Percentiles rank a stretch among this genome's conserved stretches.
These are phyloP conservation scores for Synaphobranchus kaupii DNA, from an alignment of 2,797 vertebrate genomes.

Conservation along the genomic window DNA sequence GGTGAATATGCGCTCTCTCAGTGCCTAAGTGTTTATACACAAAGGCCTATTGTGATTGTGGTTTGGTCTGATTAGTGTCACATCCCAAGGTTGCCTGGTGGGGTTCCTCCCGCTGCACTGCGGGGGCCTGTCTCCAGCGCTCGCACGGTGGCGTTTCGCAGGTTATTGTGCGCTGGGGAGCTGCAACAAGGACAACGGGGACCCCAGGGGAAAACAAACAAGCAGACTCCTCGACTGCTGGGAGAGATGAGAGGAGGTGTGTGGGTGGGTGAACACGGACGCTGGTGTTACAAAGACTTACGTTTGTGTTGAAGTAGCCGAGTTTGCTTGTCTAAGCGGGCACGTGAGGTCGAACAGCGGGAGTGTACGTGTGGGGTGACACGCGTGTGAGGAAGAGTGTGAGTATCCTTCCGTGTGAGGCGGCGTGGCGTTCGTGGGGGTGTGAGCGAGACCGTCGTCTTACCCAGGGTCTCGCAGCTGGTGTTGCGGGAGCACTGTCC, in stretches of 20 bases:
- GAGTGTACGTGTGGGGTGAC: neutral
- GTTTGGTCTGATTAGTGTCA: neutral
- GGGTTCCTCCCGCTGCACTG: neutral
- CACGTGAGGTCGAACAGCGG: neutral
- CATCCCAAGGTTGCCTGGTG: neutral
- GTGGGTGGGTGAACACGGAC: neutral
- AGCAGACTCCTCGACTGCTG: neutral
- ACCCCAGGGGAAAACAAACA: neutral
- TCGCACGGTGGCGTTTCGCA: neutral
- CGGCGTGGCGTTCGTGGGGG: neutral
- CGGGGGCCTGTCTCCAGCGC: neutral
- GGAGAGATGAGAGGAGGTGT: conserved; percentile 16
- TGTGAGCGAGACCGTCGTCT: conserved; percentile 46
- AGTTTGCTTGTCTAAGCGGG: neutral
- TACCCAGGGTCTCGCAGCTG: conserved; percentile 98
- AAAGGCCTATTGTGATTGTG: neutral
- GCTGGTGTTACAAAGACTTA: neutral
- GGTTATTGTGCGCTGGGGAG: neutral
- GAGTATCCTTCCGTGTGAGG: neutral
- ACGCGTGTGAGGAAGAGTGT: neutral
- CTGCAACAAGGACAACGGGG: neutral
- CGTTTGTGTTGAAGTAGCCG: neutral
- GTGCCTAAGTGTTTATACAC: neutral
- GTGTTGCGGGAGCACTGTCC: conserved; percentile 97
- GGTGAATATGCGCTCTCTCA: neutral